Conservation (phyloP, 2,113 vertebrate species). For the Hucho hucho region DNA sequence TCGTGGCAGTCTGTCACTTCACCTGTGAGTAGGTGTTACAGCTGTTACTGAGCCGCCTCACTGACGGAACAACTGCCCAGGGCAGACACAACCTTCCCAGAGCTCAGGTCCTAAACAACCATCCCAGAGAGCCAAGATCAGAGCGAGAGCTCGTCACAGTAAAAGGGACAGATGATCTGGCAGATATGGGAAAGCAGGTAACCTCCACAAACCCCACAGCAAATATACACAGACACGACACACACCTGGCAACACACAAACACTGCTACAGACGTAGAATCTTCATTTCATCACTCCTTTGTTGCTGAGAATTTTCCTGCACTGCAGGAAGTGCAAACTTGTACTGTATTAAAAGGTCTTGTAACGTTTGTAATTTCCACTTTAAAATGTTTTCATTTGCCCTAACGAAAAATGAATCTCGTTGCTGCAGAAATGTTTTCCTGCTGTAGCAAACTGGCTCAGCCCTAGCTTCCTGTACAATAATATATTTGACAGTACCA, state of each 20-base stretch:
- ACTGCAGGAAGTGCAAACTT: too few species aligned
- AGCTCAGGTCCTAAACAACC: background rate
- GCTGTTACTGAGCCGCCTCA: conserved; percentile 42
- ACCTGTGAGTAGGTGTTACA: conserved; percentile 43
- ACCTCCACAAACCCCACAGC: background rate
- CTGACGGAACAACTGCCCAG: conserved; percentile 15
- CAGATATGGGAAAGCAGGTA: conserved; percentile 9
- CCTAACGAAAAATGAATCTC: too few species aligned
- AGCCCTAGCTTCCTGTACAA: conserved; percentile 14
- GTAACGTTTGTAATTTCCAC: background rate
- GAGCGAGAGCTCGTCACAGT: conserved; percentile 14
- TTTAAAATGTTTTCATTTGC: conserved; percentile 57
- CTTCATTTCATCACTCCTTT: too few species aligned
- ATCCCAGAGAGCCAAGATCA: background rate
- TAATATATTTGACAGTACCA: too few species aligned
- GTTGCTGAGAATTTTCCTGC: too few species aligned
- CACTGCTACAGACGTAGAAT: too few species aligned
- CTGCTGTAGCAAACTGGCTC: too few species aligned
- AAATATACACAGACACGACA: conserved; percentile 11
- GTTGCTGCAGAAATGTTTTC: too few species aligned
- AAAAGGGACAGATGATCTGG: conserved; percentile 19
- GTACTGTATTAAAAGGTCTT: too few species aligned
- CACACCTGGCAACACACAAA: background rate
- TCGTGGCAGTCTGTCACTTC: conserved; percentile 60
- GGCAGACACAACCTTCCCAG: conserved; percentile 12